A percentile compares a stretch with the other conserved stretches of the same genome.
phyloP scores from a whole-genome alignment of 2,888 invertebrate species.

The Aspidiotus rigidus region DNA sequence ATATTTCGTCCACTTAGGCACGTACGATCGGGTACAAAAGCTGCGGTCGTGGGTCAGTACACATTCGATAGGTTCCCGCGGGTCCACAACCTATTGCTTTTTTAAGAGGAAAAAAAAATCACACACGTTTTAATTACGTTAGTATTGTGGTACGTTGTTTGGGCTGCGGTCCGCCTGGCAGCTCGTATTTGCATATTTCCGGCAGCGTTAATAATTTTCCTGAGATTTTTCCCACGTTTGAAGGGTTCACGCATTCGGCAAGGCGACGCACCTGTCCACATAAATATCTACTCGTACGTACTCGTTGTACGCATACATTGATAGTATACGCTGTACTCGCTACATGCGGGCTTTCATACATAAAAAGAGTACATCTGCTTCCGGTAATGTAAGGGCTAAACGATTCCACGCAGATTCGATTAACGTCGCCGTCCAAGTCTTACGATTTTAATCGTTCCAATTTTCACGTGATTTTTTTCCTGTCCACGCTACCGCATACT shows the following conservation, averaged over 20 bases:
- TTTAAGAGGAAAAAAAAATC: background rate
- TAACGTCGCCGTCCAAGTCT: background rate
- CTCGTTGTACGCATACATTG: background rate
- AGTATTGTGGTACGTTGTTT: background rate
- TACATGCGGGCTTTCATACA: background rate
- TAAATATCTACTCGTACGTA: background rate
- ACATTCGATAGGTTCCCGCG: background rate
- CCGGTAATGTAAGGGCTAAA: slow-evolving; percentile 12
- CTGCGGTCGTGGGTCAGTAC: background rate
- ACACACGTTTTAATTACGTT: slow-evolving; percentile 6
- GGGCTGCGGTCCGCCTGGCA: background rate
- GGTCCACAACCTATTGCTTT: background rate
- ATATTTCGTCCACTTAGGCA: too few species aligned
- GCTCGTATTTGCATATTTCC: slow-evolving; percentile 24
- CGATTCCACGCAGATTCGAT: background rate
- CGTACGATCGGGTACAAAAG: background rate
- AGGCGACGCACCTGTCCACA: slow-evolving; percentile 16
- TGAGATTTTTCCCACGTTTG: slow-evolving; percentile 26
- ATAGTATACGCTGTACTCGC: background rate
- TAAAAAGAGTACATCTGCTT: slow-evolving; percentile 12
- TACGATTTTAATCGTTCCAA: slow-evolving; percentile 1
- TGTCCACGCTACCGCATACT: background rate
- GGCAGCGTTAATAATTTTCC: slow-evolving; percentile 21
- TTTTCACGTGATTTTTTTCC: slow-evolving; percentile 6
- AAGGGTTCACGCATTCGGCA: slow-evolving; percentile 11